phyloP scores from a whole-genome alignment of 2,113 vertebrate genomes.

The Toxostoma redivivum region DNA sequence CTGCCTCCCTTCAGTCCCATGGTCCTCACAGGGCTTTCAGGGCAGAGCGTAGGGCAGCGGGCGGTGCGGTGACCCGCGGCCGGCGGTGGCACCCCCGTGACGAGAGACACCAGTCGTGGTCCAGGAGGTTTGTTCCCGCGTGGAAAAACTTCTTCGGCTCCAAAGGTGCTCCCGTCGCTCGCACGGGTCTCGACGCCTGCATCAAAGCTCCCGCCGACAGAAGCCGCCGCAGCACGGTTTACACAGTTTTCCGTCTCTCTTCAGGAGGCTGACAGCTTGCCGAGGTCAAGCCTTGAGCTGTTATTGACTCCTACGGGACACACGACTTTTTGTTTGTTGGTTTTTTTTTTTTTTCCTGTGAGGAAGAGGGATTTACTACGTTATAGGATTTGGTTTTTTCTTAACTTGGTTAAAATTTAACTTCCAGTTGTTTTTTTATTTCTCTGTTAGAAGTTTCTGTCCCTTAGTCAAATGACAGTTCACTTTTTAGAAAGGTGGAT shows the following conservation, averaged over 20 bases:
- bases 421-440: background rate
- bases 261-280: background rate
- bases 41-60: background rate
- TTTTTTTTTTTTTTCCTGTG: too few relatives aligned
- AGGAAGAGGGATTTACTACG: background rate
- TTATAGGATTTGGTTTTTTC: background rate
- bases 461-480: background rate
- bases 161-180: background rate
- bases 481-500: background rate
- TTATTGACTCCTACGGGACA: background rate
- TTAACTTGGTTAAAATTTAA: background rate
- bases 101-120: fast-evolving
- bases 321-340: too few relatives aligned
- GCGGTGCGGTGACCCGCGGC: background rate
- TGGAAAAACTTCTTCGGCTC: background rate
- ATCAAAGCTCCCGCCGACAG: background rate
- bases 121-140: background rate
- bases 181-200: background rate
- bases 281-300: background rate
- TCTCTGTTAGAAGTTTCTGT: background rate
- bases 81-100: background rate
- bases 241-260: background rate
- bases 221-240: background rate
- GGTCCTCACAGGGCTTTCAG: background rate
- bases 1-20: background rate